These are phyloP conservation scores for Karalla daura DNA, from an alignment of 2,797 vertebrate genomes.

Conservation along the genomic window DNA sequence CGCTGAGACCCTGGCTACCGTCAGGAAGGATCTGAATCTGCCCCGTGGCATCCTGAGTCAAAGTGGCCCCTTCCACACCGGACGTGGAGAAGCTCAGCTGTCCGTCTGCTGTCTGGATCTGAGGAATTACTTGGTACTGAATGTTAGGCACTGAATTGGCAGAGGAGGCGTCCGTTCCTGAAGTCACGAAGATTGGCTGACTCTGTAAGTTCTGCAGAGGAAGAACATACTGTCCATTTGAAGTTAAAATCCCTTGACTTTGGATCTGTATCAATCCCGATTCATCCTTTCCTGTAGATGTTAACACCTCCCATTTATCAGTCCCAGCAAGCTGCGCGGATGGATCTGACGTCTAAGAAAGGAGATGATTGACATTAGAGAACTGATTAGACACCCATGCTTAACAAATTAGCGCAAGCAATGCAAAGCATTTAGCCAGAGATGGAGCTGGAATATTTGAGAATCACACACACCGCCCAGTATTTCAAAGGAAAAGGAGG, in stretches of 20 bases:
- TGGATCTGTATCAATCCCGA: constrained; percentile 96
- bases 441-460: neutral
- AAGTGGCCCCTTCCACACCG: constrained; percentile 88
- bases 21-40: constrained; percentile 98
- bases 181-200: constrained; percentile 97
- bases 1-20: constrained; percentile 91
- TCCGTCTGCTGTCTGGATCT: constrained; percentile 96
- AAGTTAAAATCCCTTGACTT: constrained; percentile 92
- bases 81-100: constrained; percentile 95
- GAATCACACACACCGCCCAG: neutral
- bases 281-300: constrained; percentile 92
- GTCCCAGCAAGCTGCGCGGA: constrained; percentile 92
- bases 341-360: constrained; percentile 88
- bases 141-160: constrained; percentile 96
- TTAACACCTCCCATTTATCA: constrained; percentile 96
- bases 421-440: neutral
- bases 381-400: neutral
- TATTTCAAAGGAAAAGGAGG: neutral
- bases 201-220: constrained; percentile 97
- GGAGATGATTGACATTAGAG: constrained; percentile 63
- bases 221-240: constrained; percentile 98
- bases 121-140: constrained; percentile 99
- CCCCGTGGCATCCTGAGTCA: constrained; percentile 93
- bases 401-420: neutral
- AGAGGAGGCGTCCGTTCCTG: constrained; percentile 92